phyloP scores from a whole-genome alignment of 2,797 vertebrate species.

The Iguana delicatissima region DNA sequence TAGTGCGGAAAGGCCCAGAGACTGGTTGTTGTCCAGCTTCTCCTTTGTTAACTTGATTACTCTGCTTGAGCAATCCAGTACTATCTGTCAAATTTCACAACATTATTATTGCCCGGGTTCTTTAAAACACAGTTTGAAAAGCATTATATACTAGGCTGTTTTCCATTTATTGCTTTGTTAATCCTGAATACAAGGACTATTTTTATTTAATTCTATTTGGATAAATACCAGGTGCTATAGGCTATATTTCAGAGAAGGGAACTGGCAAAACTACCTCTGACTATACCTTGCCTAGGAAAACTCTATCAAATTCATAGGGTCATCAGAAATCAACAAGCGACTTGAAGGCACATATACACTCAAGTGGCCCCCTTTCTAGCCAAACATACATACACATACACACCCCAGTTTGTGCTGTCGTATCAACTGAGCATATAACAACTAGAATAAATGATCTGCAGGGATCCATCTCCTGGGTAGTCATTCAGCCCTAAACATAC shows the following conservation, averaged over 20 bases:
- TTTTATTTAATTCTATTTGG: neutral
- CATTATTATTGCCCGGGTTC: too few species aligned
- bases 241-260: too few species aligned
- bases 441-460: neutral
- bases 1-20: too few species aligned
- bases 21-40: too few species aligned
- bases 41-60: too few species aligned
- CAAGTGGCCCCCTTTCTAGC: neutral
- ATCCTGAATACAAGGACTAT: neutral
- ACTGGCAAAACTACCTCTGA: too few species aligned
- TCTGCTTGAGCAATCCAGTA: neutral
- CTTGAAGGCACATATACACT: too few species aligned
- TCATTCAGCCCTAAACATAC: neutral
- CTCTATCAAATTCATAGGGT: too few species aligned
- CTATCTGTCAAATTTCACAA: too few species aligned
- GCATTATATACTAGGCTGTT: neutral
- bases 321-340: too few species aligned
- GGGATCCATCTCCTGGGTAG: neutral
- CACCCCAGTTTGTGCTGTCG: neutral
- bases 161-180: neutral
- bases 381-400: neutral
- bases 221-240: too few species aligned
- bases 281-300: too few species aligned
- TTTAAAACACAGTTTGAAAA: neutral
- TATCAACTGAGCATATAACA: neutral